These are phyloP conservation scores for Galendromus occidentalis DNA, from an alignment of 1,140 invertebrate species.

Conservation along the genomic window DNA sequence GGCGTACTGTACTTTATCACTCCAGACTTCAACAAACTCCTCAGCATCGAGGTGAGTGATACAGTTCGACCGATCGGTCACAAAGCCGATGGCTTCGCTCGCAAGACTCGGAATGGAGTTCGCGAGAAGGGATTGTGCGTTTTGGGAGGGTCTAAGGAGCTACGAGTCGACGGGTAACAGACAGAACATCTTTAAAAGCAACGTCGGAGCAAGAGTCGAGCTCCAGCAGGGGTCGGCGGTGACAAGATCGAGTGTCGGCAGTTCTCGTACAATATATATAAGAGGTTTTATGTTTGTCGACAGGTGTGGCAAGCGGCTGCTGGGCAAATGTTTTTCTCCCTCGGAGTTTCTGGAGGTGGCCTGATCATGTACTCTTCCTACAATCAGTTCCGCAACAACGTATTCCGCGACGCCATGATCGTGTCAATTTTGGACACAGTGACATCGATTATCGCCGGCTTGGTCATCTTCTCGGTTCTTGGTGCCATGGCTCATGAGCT, in stretches of 20 bases:
- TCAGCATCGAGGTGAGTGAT: constrained; percentile 27
- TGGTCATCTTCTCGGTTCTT: constrained; percentile 30
- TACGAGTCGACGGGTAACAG: not conserved
- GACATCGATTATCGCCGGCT: constrained; percentile 29
- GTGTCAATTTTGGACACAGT: constrained; percentile 27
- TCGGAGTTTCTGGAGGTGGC: constrained; percentile 32
- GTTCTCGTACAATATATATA: too few species aligned
- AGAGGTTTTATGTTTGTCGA: not conserved
- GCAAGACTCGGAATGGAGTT: too few species aligned
- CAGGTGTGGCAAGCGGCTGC: constrained; percentile 31
- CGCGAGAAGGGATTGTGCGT: not conserved
- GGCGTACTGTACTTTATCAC: constrained; percentile 31
- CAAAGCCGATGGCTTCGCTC: too few species aligned
- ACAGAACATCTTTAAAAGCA: too few species aligned
- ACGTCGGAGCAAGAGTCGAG: too few species aligned
- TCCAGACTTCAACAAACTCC: constrained; percentile 26
- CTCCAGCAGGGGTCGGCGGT: too few species aligned
- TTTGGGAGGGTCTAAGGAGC: not conserved
- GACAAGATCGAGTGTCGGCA: too few species aligned
- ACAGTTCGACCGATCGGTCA: not conserved
- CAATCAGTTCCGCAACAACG: constrained; percentile 31
- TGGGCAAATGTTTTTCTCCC: constrained; percentile 33
- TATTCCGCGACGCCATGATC: constrained; percentile 28
- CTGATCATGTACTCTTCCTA: constrained; percentile 34
- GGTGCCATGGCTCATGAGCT: constrained; percentile 27